These are phyloP conservation scores for Enoplosus armatus DNA, from an alignment of 2,797 vertebrate species.

Conservation along the genomic window DNA sequence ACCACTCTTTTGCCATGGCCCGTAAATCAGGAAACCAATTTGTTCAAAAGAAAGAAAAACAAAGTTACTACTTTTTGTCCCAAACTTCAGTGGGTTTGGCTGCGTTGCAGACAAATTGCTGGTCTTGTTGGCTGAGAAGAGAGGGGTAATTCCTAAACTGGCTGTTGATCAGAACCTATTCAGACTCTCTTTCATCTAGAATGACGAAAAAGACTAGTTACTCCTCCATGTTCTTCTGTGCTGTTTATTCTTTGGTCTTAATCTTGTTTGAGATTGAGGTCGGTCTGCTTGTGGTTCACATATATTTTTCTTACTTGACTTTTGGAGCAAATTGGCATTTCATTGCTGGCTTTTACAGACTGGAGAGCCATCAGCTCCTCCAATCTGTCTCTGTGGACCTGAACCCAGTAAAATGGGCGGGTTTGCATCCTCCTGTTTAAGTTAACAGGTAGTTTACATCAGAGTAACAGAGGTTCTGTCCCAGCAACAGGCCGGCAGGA, in stretches of 20 bases:
- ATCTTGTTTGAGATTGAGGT: too few relatives aligned
- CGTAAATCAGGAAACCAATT: background rate
- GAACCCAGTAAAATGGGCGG: background rate
- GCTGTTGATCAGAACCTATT: conserved; percentile 1
- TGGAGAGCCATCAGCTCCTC: background rate
- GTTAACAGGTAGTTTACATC: background rate
- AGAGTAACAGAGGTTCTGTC: background rate
- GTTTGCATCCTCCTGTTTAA: background rate
- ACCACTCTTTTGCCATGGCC: background rate
- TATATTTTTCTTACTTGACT: background rate
- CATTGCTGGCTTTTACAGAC: background rate
- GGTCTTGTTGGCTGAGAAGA: background rate
- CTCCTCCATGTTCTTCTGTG: background rate
- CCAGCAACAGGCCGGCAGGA: background rate
- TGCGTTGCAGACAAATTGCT: background rate
- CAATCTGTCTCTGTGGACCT: background rate
- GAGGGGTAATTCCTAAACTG: conserved; percentile 15
- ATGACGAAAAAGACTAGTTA: background rate
- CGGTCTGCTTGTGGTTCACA: background rate
- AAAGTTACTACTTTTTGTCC: background rate
- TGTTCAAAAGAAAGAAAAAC: background rate
- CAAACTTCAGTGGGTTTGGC: background rate
- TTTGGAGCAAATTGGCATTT: background rate
- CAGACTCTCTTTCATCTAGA: background rate
- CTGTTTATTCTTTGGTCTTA: too few relatives aligned